Conservation (phyloP, 2,888 invertebrate species). For the Cheilosia pagana region DNA sequence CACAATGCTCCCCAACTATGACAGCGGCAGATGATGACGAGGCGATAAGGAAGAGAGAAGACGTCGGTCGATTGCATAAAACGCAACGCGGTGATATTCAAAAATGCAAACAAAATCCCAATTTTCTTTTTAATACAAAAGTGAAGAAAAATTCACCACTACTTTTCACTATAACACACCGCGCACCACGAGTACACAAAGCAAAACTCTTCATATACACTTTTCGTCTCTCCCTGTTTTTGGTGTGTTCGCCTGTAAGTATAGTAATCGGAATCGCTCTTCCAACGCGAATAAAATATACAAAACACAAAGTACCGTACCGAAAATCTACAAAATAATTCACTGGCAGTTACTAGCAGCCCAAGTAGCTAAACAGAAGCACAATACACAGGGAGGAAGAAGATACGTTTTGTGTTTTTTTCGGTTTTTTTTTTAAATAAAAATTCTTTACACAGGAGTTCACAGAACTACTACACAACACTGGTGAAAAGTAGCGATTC, state of each 20-base stretch:
- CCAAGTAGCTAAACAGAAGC: constrained; percentile 71
- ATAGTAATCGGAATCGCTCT: constrained; percentile 53
- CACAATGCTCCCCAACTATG: constrained; percentile 41
- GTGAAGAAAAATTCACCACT: constrained; percentile 63
- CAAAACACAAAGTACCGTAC: constrained; percentile 69
- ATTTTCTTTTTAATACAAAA: constrained; percentile 66
- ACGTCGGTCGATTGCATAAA: constrained; percentile 70
- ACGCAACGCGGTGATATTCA: constrained; percentile 45
- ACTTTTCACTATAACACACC: constrained; percentile 24
- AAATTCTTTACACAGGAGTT: constrained; percentile 44
- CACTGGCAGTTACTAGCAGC: constrained; percentile 69
- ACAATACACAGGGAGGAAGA: constrained; percentile 62
- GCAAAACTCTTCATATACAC: constrained; percentile 52
- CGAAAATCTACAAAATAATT: constrained; percentile 73
- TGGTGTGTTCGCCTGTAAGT: constrained; percentile 23
- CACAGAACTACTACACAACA: constrained; percentile 63
- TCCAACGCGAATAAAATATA: constrained; percentile 56
- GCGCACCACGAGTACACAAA: constrained; percentile 18
- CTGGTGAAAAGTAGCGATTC: constrained; percentile 70
- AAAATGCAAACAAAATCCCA: constrained; percentile 40
- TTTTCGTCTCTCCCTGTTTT: constrained; percentile 39
- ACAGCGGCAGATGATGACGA: not conserved
- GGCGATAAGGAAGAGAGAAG: constrained; percentile 48
- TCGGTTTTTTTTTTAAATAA: constrained; percentile 23
- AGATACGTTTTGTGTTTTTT: constrained; percentile 47